Evolutionary conservation across 2,113 vertebrate genomes (phyloP).

Genomic region (Podarcis cretensis): DNA sequence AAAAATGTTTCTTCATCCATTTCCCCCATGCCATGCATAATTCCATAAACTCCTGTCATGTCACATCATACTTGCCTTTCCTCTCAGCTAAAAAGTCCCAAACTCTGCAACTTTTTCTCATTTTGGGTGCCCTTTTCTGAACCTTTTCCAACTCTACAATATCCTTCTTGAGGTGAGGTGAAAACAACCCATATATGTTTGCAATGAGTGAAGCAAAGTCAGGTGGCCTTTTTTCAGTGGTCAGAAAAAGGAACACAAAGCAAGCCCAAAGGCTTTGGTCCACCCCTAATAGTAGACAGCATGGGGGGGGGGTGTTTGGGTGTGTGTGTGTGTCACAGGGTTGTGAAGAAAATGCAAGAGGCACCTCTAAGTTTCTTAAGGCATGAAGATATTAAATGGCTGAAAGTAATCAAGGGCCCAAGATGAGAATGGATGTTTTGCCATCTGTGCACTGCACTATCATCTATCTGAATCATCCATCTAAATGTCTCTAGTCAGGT

Average conservation of each 20-base stretch:
- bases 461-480: slow-evolving; percentile 37
- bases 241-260: background rate
- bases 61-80: too few species aligned
- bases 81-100: too few species aligned
- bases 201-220: background rate
- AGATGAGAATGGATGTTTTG: slow-evolving; percentile 63
- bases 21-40: too few species aligned
- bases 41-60: too few species aligned
- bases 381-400: slow-evolving; percentile 43
- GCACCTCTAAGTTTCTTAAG: slow-evolving; percentile 32
- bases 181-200: background rate
- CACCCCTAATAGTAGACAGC: too few species aligned
- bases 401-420: slow-evolving; percentile 58
- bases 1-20: too few species aligned
- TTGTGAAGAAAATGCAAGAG: background rate
- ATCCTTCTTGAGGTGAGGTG: too few species aligned
- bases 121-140: too few species aligned
- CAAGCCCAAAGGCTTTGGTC: background rate
- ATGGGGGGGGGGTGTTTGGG: background rate
- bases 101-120: too few species aligned
- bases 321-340: background rate
- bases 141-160: too few species aligned
- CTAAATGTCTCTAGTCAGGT: slow-evolving; percentile 55
- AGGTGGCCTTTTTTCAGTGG: background rate
- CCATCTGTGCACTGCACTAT: slow-evolving; percentile 53